Evolutionary conservation across 2,888 invertebrate genomes (phyloP), one percentile per base, ranked within the genome.

Genomic region (Escarpia spicata): DNA sequence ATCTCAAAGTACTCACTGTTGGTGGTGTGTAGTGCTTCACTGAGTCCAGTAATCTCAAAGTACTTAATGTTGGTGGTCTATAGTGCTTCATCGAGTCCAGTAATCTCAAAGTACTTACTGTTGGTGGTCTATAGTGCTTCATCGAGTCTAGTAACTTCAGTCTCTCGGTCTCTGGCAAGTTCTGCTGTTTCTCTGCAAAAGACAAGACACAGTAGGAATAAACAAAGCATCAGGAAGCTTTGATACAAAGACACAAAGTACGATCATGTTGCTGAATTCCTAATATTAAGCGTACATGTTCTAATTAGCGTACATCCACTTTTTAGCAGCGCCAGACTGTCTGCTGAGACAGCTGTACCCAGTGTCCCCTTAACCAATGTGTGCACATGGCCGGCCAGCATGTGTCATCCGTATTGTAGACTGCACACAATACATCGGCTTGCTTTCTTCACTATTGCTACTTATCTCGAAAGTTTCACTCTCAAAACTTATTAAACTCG

Each of bases 1-100:
- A 96, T 95, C 96, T 96, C 15, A 12, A 6, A 10, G 15, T 10
- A 52, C 90, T 91, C 45, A 97, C 98, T 95, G 97, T 98, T 96
- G 97, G 97, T 9, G 98, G 98, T 94, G 97, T 97, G 95, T 98
- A 98, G 93, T 97, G 97, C 96, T 98, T 98, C 97, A 98, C 98
- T 95, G 97, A 97, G n/a, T 97, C 96, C 95, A 97, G 96, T 94
- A 97, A 96, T 95, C 96, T 96, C 93, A 97, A 97, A 95, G 37
- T 37, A 37, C 96, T 52, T 52, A 96, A 93, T 97, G 96, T 44
- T 95, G 94, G 92, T 95, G 97, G 93, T 95, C 1, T n/a, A 2
- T 58, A n/a, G 43, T 4, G 37, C 43, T 91, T n/a, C 44, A 31
- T 12, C 1, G 12, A 52, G 12, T 4, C 8, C 6, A 75, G n/a